phyloP scores from a whole-genome alignment of 2,113 vertebrate species.

The Cyrtonyx montezumae region DNA sequence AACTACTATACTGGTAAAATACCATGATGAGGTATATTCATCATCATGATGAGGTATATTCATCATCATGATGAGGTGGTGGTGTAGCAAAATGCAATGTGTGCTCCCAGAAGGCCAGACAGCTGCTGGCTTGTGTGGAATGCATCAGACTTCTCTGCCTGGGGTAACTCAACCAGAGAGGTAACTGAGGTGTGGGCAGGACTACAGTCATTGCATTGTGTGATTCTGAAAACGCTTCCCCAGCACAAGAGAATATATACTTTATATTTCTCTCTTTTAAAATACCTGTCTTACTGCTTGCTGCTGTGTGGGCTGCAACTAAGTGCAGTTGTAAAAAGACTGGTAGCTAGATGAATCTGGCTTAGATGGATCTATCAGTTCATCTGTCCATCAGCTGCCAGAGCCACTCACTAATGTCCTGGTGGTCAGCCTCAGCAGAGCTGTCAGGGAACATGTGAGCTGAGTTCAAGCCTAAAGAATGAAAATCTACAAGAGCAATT shows the following conservation, averaged over 20 bases:
- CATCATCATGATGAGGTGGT: too few relatives aligned
- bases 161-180: neutral
- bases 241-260: neutral
- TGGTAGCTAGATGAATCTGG: neutral
- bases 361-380: neutral
- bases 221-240: conserved; percentile 5
- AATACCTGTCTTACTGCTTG: neutral
- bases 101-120: neutral
- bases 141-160: neutral
- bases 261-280: neutral
- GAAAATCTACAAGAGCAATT: too few relatives aligned
- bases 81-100: neutral
- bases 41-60: neutral
- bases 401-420: neutral
- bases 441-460: too few relatives aligned
- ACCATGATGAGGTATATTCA: too few relatives aligned
- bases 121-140: neutral
- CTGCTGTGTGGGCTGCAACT: neutral
- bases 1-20: neutral
- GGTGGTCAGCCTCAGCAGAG: neutral
- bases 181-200: neutral
- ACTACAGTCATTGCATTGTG: neutral
- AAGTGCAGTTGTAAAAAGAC: neutral
- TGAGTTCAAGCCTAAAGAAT: too few relatives aligned
- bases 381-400: neutral